phyloP scores from a whole-genome alignment of 2,888 invertebrate genomes.

The Hemistola chrysoprasaria region DNA sequence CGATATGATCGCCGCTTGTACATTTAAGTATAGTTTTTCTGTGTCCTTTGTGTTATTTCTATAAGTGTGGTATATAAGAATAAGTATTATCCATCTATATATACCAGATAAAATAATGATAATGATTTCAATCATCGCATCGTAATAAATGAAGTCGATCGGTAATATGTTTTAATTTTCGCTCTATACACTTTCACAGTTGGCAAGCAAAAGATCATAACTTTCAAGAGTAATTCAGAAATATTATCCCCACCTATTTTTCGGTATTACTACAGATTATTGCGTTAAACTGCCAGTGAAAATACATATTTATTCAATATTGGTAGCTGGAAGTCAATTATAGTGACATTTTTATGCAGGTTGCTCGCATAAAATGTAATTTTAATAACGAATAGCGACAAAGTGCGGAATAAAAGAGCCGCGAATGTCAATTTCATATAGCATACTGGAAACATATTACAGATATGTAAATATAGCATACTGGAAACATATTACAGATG shows the following conservation, averaged over 20 bases:
- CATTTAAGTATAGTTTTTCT: no score
- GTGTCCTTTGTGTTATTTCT: no score
- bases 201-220: conserved; percentile 6
- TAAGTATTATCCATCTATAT: no score
- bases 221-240: conserved; percentile 10
- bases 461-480: no score
- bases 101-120: no score
- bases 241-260: conserved; percentile 4
- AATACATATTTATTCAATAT: conserved; percentile 3
- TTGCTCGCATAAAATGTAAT: conserved; percentile 5
- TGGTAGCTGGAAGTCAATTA: not conserved
- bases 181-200: not conserved
- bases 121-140: no score
- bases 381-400: conserved; percentile 8
- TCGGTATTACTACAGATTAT: conserved; percentile 2
- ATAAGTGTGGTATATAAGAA: no score
- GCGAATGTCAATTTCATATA: not conserved
- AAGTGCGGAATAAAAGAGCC: conserved; percentile 1
- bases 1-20: no score
- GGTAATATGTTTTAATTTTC: no score
- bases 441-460: conserved; percentile 4
- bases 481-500: conserved; percentile 6
- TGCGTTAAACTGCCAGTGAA: conserved; percentile 8
- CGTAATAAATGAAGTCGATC: no score
- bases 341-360: conserved; percentile 3